phyloP scores from a whole-genome alignment of 1,140 invertebrate genomes.

The Leguminivora glycinivorella region DNA sequence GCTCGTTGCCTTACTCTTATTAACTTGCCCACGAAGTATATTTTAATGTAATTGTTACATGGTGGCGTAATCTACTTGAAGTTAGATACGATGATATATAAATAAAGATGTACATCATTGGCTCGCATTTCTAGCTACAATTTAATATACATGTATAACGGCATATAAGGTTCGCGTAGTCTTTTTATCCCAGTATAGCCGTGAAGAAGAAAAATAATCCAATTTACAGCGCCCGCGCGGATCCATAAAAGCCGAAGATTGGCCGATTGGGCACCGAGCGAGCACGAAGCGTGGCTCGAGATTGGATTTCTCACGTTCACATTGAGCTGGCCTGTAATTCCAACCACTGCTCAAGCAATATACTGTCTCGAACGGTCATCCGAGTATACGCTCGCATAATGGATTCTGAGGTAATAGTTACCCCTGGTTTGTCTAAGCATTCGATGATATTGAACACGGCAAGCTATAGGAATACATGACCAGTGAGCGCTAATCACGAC shows the following conservation, averaged over 20 bases:
- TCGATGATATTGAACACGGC: background rate
- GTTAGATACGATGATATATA: background rate
- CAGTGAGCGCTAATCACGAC: constrained; percentile 61
- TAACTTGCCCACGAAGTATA: constrained; percentile 47
- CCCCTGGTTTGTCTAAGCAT: background rate
- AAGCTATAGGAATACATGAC: constrained; percentile 1
- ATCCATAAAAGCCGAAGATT: constrained; percentile 45
- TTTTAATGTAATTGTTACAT: constrained; percentile 33
- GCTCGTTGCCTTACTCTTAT: constrained; percentile 62
- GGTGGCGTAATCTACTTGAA: background rate
- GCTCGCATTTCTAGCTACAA: background rate
- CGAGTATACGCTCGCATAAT: background rate
- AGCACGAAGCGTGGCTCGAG: constrained; percentile 52
- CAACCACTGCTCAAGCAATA: background rate
- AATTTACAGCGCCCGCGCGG: constrained; percentile 7
- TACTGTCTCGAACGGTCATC: background rate
- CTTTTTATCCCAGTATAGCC: background rate
- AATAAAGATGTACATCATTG: background rate
- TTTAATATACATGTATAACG: background rate
- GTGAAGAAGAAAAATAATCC: constrained; percentile 18
- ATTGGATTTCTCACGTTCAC: constrained; percentile 61
- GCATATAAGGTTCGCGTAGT: background rate
- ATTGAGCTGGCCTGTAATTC: constrained; percentile 33
- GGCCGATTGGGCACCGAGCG: constrained; percentile 47
- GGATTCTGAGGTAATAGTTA: background rate